phyloP scores from a whole-genome alignment of 2,888 invertebrate species.

The Mythimna vitellina region DNA sequence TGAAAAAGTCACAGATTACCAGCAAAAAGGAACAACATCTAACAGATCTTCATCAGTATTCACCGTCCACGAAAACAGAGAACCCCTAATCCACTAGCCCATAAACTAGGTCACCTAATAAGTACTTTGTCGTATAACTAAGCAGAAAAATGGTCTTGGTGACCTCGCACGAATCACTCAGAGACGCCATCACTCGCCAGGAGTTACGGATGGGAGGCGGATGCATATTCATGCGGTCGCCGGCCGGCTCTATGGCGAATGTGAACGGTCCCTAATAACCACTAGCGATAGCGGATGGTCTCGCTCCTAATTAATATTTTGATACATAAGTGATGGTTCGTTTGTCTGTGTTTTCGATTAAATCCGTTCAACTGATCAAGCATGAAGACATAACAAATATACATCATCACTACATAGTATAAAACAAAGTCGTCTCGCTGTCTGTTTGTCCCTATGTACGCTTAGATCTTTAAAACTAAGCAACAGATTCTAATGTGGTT shows the following conservation, averaged over 20 bases:
- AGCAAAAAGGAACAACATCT: background rate
- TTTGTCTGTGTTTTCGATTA: conserved; percentile 22
- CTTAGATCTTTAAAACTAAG: too few relatives aligned
- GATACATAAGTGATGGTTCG: background rate
- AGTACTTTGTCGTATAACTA: conserved; percentile 14
- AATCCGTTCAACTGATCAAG: too few relatives aligned
- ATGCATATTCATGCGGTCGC: conserved; percentile 60
- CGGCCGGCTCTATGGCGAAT: conserved; percentile 28
- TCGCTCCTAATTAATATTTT: conserved; percentile 53
- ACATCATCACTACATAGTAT: too few relatives aligned
- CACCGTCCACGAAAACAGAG: conserved; percentile 1
- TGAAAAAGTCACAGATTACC: background rate
- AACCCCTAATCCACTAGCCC: background rate
- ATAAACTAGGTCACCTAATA: conserved; percentile 41
- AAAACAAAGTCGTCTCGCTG: too few relatives aligned
- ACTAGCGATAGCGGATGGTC: conserved; percentile 52
- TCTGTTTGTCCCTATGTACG: too few relatives aligned
- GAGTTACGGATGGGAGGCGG: conserved; percentile 35
- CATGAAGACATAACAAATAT: too few relatives aligned
- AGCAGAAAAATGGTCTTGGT: conserved; percentile 25
- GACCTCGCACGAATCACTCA: conserved; percentile 38
- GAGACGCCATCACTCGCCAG: conserved; percentile 17
- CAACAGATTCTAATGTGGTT: too few relatives aligned
- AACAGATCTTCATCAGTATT: conserved; percentile 2
- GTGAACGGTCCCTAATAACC: conserved; percentile 54